Conservation (phyloP, 64 coral and sea anemone species). For the Stichodactyla helianthus region DNA sequence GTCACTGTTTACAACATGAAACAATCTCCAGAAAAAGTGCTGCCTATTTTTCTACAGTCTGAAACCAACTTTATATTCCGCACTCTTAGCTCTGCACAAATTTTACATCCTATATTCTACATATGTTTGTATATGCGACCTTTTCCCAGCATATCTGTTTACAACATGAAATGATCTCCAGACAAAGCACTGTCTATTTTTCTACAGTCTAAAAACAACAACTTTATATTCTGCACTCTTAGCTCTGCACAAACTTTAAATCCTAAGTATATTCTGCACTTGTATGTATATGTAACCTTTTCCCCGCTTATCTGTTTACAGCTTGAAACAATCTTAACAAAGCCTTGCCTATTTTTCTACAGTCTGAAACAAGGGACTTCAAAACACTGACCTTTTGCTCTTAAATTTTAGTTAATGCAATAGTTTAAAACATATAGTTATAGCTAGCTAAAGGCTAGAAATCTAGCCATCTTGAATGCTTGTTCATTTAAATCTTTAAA, state of each 20-base stretch:
- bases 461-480: neutral
- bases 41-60: too few species aligned
- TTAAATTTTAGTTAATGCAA: too few species aligned
- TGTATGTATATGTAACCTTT: neutral
- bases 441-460: neutral
- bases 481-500: neutral
- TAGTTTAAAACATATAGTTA: too few species aligned
- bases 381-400: neutral
- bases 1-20: too few species aligned
- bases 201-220: too few species aligned
- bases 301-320: neutral
- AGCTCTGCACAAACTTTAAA: too few species aligned
- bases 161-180: too few species aligned
- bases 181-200: too few species aligned
- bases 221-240: neutral
- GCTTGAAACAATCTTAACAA: neutral
- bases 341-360: neutral
- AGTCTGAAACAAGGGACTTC: neutral
- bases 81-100: too few species aligned
- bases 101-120: neutral
- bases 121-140: neutral
- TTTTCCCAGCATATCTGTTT: too few species aligned
- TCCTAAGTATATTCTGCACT: neutral
- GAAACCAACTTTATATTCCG: neutral
- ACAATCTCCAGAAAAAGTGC: too few species aligned